A percentile compares a stretch with the other conserved stretches of the same genome.
Evolutionary conservation across 2,888 invertebrate species (phyloP).

Genomic region (Dolichopus griseipennis): DNA sequence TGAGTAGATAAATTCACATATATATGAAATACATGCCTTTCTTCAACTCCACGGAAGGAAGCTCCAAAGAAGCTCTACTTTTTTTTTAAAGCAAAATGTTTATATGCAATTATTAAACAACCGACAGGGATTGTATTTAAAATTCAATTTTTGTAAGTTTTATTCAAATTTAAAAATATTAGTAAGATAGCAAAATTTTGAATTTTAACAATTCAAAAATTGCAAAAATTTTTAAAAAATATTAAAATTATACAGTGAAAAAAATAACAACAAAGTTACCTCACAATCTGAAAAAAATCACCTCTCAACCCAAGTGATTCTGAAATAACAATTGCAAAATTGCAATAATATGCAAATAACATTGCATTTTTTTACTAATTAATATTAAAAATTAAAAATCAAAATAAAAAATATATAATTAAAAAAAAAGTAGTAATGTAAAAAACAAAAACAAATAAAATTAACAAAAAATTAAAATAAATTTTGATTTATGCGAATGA

Average conservation of each 20-base stretch:
- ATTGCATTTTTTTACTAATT: not conserved
- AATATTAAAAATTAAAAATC: not conserved
- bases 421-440: not conserved
- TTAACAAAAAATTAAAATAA: not conserved
- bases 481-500: slow-evolving; percentile 3
- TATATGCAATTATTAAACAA: too few relatives aligned
- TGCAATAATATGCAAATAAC: not conserved
- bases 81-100: too few relatives aligned
- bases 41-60: too few relatives aligned
- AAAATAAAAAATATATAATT: not conserved
- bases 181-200: not conserved
- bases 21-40: too few relatives aligned
- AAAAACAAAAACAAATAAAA: not conserved
- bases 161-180: not conserved
- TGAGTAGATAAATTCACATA: too few relatives aligned
- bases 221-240: not conserved
- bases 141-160: too few relatives aligned
- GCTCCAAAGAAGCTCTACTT: too few relatives aligned
- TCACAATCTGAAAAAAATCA: not conserved
- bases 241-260: not conserved
- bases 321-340: not conserved
- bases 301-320: not conserved
- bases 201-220: not conserved
- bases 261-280: not conserved
- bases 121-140: too few relatives aligned